Conservation (phyloP, 2,797 vertebrate genomes). For the Cirrhinus mrigala region DNA sequence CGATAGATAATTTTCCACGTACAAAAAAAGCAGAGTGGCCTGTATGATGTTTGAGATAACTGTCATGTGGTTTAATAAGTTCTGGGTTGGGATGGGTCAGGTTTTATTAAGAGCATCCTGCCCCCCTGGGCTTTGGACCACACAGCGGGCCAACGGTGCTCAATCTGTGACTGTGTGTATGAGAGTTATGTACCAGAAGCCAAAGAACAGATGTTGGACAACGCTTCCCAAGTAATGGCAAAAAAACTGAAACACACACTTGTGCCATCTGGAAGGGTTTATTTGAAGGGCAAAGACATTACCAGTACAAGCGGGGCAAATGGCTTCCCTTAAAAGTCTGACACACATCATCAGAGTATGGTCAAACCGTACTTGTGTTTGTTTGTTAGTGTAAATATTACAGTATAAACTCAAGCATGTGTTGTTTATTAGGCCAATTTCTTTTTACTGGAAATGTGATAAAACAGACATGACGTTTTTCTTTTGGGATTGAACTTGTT, state of each 20-base stretch:
- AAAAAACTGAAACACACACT: conserved; percentile 2
- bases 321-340: conserved; percentile 25
- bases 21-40: neutral
- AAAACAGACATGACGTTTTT: neutral
- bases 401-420: neutral
- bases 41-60: conserved; percentile 18
- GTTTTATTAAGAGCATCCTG: conserved; percentile 39
- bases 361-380: conserved; percentile 8
- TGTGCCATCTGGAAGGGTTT: conserved; percentile 62
- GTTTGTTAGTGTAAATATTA: neutral
- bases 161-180: conserved; percentile 30
- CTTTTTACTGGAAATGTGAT: conserved; percentile 3
- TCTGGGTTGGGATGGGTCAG: conserved; percentile 38
- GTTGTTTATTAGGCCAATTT: neutral
- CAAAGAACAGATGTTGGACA: conserved; percentile 59
- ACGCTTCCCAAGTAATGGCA: conserved; percentile 49
- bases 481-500: neutral
- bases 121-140: conserved; percentile 47
- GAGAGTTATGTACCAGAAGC: conserved; percentile 40
- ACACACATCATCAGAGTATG: conserved; percentile 17
- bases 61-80: conserved; percentile 17
- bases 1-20: neutral
- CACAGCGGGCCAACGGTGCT: conserved; percentile 42
- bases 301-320: conserved; percentile 36
- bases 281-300: conserved; percentile 48